Base-by-base conservation (phyloP, 2,113 vertebrate species). In the Casuarius casuarius region DNA sequence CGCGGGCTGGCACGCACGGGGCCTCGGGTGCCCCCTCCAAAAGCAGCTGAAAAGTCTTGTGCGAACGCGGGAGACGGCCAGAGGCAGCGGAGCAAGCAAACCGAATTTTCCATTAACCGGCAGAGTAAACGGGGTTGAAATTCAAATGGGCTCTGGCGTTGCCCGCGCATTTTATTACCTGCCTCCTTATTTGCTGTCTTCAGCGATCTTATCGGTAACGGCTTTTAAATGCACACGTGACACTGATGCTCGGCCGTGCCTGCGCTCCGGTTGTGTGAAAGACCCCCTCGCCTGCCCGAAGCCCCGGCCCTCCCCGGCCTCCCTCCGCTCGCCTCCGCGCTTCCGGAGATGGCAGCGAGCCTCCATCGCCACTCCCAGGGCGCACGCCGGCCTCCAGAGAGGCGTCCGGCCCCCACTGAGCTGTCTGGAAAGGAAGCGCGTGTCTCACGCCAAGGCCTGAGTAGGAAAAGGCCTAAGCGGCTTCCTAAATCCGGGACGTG, bases 101-200 rank as follows among this genome's bases (percentile, higher is more conserved):
- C 35, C 12, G 0, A 42, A 76, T 96, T 97, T 97, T 95, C 94
- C 97, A 97, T 97, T 97, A 94, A 91, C 91, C 71, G 48, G 54
- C 78, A 91, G 62, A 90, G 28, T 58, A 28, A 68, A n/a, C 2
- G 0, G 61, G 67, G 31, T 76, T 78, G 68, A 65, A 90, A 83
- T 48, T 86, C 89, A 73, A 93, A 81, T 80, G 76, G 75, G 61
- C 63, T 89, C 61, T 26, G n/a, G 44, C 13, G 13, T 33, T 77
- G 89, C 85, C 84, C 77, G 84, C 56, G 0, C 3, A 19, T 51
- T 83, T 96, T 93, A 95, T 87, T 84, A 72, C 95, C 22, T 23
- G 83, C 66, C 59, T 76, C 35, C 85, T 75, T 54, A 9, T 49
- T 90, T 38, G 66, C 76, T 84, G 86, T 95, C 95, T 81, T 33